Percentiles rank a stretch among this genome's conserved stretches.
Evolutionary conservation across 2,888 invertebrate genomes (phyloP).

Genomic region (Noctua janthina): DNA sequence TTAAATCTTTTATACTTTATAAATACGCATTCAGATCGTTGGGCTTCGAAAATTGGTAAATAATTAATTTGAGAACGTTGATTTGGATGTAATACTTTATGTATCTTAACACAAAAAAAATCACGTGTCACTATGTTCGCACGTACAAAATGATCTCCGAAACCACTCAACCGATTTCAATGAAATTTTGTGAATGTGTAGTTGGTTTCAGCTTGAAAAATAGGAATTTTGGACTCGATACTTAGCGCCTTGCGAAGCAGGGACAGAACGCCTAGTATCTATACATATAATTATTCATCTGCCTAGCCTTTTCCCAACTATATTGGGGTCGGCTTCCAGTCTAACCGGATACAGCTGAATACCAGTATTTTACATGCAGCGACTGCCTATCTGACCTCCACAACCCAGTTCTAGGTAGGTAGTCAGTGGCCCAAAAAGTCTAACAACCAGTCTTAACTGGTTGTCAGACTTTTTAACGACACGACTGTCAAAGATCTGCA

Average conservation of each 20-base stretch:
- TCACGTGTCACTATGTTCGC: neutral
- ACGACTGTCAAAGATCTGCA: too few relatives aligned
- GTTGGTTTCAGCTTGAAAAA: neutral
- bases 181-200: neutral
- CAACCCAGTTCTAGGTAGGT: too few relatives aligned
- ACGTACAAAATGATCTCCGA: neutral
- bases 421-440: too few relatives aligned
- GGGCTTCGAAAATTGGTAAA: neutral
- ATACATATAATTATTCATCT: too few relatives aligned
- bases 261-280: neutral
- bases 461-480: too few relatives aligned
- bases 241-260: too few relatives aligned
- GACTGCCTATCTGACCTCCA: too few relatives aligned
- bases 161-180: neutral
- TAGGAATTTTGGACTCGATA: accelerated
- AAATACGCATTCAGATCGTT: neutral
- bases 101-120: neutral
- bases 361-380: too few relatives aligned
- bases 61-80: neutral
- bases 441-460: too few relatives aligned
- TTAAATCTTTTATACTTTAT: neutral
- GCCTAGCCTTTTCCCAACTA: too few relatives aligned
- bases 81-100: neutral
- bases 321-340: too few relatives aligned
- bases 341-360: too few relatives aligned